phyloP scores from a whole-genome alignment of 2,113 vertebrate genomes.

The Atherinomorus stipes region DNA sequence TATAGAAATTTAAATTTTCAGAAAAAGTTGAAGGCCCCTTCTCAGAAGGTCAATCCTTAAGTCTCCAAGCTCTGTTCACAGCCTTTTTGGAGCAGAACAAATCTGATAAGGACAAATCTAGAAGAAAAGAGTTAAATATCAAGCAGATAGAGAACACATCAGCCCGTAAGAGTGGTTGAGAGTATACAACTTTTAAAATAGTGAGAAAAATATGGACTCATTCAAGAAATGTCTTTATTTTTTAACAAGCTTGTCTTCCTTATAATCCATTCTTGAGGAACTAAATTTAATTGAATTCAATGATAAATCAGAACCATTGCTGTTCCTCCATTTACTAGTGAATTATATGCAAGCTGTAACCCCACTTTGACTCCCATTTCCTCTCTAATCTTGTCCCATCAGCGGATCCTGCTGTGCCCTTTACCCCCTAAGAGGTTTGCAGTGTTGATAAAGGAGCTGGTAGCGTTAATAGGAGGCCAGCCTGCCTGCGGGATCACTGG shows the following conservation, averaged over 20 bases:
- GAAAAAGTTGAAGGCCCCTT: constrained; percentile 68
- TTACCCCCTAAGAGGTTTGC: constrained; percentile 68
- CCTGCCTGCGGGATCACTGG: constrained; percentile 58
- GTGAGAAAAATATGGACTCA: background rate
- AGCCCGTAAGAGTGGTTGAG: background rate
- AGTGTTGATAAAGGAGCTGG: constrained; percentile 68
- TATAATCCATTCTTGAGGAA: background rate
- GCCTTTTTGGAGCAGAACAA: constrained; percentile 26
- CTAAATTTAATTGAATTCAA: constrained; percentile 36
- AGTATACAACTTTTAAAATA: background rate
- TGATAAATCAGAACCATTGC: constrained; percentile 57
- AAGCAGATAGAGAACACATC: constrained; percentile 20
- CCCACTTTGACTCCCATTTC: constrained; percentile 73
- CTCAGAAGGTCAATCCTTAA: constrained; percentile 64
- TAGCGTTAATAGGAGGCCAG: constrained; percentile 63
- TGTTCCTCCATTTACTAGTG: constrained; percentile 67
- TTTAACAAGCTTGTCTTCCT: background rate
- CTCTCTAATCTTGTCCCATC: constrained; percentile 77
- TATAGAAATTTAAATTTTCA: constrained; percentile 79
- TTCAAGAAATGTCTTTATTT: constrained; percentile 2
- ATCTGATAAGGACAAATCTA: background rate
- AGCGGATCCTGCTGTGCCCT: constrained; percentile 71
- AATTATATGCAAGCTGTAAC: constrained; percentile 74
- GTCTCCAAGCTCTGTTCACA: constrained; percentile 13
- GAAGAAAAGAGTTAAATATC: constrained; percentile 11